Evolutionary conservation across 2,113 vertebrate genomes (phyloP).

Genomic region (Actenoides hombroni): DNA sequence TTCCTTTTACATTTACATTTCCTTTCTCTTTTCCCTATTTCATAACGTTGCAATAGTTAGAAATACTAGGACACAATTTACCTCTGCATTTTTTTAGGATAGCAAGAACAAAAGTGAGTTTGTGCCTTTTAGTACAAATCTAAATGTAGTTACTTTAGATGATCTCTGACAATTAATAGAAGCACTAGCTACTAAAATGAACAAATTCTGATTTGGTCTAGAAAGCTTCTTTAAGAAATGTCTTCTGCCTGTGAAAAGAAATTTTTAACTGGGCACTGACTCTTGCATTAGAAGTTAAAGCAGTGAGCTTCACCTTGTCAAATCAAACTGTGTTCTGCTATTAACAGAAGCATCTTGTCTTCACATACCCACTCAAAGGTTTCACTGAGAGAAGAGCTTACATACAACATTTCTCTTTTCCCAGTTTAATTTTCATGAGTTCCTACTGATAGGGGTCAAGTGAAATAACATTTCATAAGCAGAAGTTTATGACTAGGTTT

Average conservation of each 20-base stretch:
- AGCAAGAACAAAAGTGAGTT: not conserved
- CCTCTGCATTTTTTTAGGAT: not conserved
- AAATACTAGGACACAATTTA: not conserved
- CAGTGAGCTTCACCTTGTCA: constrained; percentile 1
- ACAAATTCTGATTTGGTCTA: not conserved
- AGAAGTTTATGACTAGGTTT: constrained; percentile 69
- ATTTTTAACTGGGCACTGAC: not conserved
- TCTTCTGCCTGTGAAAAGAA: not conserved
- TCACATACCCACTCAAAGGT: constrained; percentile 42
- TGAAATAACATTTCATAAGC: constrained; percentile 65
- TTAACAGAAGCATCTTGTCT: constrained; percentile 37
- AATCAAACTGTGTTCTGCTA: not conserved
- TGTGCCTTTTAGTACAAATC: not conserved
- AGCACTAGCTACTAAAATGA: not conserved
- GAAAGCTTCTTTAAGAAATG: not conserved
- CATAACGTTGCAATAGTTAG: not conserved
- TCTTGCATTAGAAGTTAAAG: not conserved
- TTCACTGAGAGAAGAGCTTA: constrained; percentile 37
- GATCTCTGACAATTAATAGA: not conserved
- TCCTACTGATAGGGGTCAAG: constrained; percentile 61
- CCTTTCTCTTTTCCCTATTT: not conserved
- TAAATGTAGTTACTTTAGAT: not conserved
- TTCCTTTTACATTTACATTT: not conserved
- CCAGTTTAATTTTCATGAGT: constrained; percentile 64
- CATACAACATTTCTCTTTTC: constrained; percentile 38